phyloP scores from a whole-genome alignment of 2,113 vertebrate genomes.

The Chamaea fasciata region DNA sequence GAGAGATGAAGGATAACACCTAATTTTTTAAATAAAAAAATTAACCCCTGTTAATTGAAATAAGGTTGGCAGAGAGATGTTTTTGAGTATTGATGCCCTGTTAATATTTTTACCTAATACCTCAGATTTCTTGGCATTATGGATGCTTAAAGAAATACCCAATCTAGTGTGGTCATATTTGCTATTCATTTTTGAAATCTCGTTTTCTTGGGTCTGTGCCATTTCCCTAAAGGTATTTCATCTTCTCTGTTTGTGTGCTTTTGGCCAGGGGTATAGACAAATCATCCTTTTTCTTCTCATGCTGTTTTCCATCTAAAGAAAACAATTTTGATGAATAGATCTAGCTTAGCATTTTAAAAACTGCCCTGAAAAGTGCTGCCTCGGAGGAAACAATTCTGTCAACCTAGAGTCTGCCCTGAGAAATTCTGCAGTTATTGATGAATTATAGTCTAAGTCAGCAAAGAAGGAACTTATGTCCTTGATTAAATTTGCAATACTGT shows the following conservation, averaged over 20 bases:
- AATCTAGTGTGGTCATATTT: accelerated
- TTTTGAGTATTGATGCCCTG: background rate
- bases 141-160: background rate
- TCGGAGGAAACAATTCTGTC: background rate
- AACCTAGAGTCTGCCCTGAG: background rate
- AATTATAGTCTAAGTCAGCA: background rate
- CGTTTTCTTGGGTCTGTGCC: background rate
- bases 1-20: background rate
- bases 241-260: background rate
- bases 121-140: background rate
- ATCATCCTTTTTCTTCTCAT: background rate
- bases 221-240: background rate
- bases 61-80: background rate
- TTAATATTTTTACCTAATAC: background rate
- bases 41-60: background rate
- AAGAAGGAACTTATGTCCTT: background rate
- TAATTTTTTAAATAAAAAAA: background rate
- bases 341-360: background rate
- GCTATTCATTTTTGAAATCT: background rate
- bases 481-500: background rate
- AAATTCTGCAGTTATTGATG: constrained; percentile 6
- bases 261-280: background rate
- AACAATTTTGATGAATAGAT: constrained; percentile 14
- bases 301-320: constrained; percentile 1
- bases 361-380: constrained; percentile 12